phyloP scores from a whole-genome alignment of 2,888 invertebrate species.

The Tetragnatha montana region DNA sequence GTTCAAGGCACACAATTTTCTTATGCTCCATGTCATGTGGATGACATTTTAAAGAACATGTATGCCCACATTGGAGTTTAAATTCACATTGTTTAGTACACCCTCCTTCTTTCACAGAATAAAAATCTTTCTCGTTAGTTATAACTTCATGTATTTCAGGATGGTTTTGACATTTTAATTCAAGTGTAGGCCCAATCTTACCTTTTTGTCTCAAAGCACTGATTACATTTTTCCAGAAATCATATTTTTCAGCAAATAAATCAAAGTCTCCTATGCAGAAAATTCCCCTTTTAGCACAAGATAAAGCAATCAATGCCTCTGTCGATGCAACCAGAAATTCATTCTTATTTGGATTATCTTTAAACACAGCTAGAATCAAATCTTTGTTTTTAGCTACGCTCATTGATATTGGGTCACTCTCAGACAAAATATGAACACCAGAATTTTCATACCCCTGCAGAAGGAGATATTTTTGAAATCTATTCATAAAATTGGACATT shows the following conservation, averaged over 20 bases:
- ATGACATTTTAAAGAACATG: slow-evolving; percentile 74
- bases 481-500: too few species aligned
- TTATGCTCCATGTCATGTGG: slow-evolving; percentile 51
- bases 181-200: slow-evolving; percentile 48
- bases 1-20: slow-evolving; percentile 43
- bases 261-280: slow-evolving; percentile 72
- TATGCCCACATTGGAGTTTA: slow-evolving; percentile 76
- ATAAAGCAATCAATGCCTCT: too few species aligned
- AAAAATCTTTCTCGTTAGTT: slow-evolving; percentile 47
- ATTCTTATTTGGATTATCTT: too few species aligned
- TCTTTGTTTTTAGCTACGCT: too few species aligned
- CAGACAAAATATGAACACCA: too few species aligned
- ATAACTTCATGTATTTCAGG: slow-evolving; percentile 41
- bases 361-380: too few species aligned
- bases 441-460: too few species aligned
- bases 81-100: slow-evolving; percentile 75
- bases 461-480: too few species aligned
- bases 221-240: slow-evolving; percentile 67
- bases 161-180: slow-evolving; percentile 68
- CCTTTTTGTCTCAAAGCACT: slow-evolving; percentile 33
- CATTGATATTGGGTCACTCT: too few species aligned
- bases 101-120: slow-evolving; percentile 71
- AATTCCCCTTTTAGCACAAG: background rate
- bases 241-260: slow-evolving; percentile 54
- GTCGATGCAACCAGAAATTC: too few species aligned